Conservation (phyloP, 2,797 vertebrate genomes). For the Malurus leucopterus region DNA sequence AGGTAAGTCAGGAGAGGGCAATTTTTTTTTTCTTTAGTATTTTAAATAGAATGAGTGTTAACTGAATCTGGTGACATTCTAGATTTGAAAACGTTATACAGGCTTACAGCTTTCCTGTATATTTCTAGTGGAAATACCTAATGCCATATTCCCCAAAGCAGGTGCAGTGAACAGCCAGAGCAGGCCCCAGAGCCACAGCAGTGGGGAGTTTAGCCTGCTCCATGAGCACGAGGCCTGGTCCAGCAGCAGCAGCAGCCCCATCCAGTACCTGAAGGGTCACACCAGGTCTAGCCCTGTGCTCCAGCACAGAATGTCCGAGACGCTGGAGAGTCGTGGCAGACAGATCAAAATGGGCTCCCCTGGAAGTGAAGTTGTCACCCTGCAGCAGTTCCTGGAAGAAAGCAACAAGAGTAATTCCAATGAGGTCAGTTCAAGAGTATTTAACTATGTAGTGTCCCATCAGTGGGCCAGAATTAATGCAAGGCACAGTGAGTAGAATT, state of each 20-base stretch:
- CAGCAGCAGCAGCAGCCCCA: conserved; percentile 87
- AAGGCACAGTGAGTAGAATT: not conserved
- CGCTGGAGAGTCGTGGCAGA: conserved; percentile 66
- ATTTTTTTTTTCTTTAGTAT: not conserved
- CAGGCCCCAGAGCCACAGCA: conserved; percentile 94
- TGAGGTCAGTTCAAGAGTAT: conserved; percentile 61
- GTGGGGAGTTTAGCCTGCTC: conserved; percentile 90
- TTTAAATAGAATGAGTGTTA: not conserved
- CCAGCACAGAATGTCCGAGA: conserved; percentile 69
- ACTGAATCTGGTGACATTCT: not conserved
- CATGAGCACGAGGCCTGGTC: conserved; percentile 91
- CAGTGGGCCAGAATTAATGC: not conserved
- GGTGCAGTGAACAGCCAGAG: conserved; percentile 84
- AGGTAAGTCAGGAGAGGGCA: conserved; percentile 5
- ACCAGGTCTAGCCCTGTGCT: conserved; percentile 85
- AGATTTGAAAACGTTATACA: not conserved
- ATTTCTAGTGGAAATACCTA: not conserved
- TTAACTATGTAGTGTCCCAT: accelerated
- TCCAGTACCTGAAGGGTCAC: conserved; percentile 83
- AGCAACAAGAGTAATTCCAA: conserved; percentile 80
- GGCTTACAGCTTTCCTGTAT: not conserved
- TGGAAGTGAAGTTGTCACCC: conserved; percentile 84
- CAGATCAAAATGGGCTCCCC: conserved; percentile 76
- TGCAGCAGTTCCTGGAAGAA: conserved; percentile 94
- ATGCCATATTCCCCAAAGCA: conserved; percentile 64